Base-by-base conservation (phyloP, 2,797 vertebrate genomes). In the Margarornis squamiger region DNA sequence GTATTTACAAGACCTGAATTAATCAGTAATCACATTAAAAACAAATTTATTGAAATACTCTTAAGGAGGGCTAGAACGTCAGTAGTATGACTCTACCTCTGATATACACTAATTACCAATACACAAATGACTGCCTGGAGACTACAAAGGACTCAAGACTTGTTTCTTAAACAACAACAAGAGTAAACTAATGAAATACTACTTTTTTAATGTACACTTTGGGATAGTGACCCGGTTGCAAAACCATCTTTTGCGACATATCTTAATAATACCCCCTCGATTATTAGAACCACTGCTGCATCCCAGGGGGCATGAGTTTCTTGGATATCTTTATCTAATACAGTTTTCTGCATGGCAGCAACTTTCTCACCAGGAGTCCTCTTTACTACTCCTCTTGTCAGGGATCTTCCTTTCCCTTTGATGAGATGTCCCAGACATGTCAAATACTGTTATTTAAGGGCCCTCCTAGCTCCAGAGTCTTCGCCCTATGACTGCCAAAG, bases 391-490 rank as follows among this genome's bases (percentile, higher is more conserved):
- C 95, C 80, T 73, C 70, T 62, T 94, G 88, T 93, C 95, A 91
- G 36, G 27, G 48, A 71, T 93, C 79, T 80, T 88, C 85, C 65
- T 83, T 62, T 66, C 32, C 59, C 29, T 88, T 83, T 85, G 81
- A 78, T 81, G 48, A 96, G 57, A 59, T 87, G 57, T 79, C 90
- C 86, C 92, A 94, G 71, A 89, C 92, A 81, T 66, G 95, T 95
- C 96, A 97, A 88, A 96, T 55, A 62, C 74, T 80, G 67, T 96
- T 96, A 96, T 67, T 89, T 96, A 91, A 93, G 70, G 73, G 55
- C 34, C 22, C 38, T 94, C 52, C 82, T 32, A 80, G 45, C 67
- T 62, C 48, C 78, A 23, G 24, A 91, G 43, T 71, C 76, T 91
- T 95, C 45, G 49, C 21, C 58, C 45, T 67, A 2, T 14, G 54